Conservation (phyloP, 2,113 vertebrate genomes). For the Climacteris rufus region DNA sequence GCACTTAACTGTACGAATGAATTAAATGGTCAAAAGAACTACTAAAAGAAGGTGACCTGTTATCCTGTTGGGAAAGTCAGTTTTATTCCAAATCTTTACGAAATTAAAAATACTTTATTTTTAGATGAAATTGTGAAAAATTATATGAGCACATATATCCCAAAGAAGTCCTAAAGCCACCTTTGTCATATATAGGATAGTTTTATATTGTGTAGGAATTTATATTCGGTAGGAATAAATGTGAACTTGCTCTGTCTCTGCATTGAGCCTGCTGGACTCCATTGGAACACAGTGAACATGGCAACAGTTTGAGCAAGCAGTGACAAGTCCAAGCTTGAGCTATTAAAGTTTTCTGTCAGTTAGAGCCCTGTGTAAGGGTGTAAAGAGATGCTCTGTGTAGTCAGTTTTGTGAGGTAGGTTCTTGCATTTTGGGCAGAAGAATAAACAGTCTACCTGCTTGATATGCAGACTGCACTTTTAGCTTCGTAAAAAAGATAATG, state of each 20-base stretch:
- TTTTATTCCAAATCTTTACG: neutral
- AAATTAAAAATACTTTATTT: neutral
- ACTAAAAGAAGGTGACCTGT: neutral
- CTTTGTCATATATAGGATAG: neutral
- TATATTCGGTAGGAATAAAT: neutral
- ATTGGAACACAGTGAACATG: neutral
- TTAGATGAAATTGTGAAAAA: neutral
- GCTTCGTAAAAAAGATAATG: neutral
- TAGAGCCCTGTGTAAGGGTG: neutral
- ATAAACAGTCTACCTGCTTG: neutral
- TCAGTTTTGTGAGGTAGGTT: neutral
- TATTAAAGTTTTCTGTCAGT: neutral
- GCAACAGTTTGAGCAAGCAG: neutral
- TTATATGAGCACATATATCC: neutral
- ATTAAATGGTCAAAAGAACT: neutral
- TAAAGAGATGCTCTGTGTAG: neutral
- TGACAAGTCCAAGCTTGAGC: neutral
- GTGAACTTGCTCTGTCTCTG: neutral
- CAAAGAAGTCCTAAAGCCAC: neutral
- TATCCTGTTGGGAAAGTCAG: neutral
- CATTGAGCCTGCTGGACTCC: neutral
- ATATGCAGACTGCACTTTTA: neutral
- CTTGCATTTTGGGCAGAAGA: neutral
- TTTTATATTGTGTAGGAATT: neutral
- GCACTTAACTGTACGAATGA: neutral